These are phyloP conservation scores for Macrotis lagotis DNA, from an alignment of 2,113 vertebrate genomes.

Conservation along the genomic window DNA sequence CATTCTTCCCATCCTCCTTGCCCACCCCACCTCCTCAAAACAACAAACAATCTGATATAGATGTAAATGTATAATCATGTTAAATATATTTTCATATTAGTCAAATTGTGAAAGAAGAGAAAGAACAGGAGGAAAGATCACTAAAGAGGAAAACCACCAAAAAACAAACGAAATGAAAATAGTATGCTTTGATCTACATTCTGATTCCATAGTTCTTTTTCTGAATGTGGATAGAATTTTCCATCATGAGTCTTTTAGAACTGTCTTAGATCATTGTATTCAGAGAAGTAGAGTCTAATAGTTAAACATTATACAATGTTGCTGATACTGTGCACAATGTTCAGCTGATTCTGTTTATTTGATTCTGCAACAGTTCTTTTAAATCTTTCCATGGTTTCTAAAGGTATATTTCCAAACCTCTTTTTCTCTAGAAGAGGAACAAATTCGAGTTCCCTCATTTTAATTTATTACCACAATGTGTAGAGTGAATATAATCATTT, in stretches of 20 bases:
- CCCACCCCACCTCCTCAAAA: not conserved
- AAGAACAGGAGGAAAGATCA: too few species aligned
- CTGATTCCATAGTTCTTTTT: not conserved
- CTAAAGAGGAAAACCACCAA: too few species aligned
- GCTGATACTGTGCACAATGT: too few species aligned
- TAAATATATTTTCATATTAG: too few species aligned
- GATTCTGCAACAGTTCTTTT: too few species aligned
- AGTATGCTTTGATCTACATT: not conserved
- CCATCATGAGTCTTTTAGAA: not conserved
- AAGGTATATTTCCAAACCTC: not conserved
- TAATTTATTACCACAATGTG: not conserved
- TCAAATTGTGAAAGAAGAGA: not conserved
- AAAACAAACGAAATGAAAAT: not conserved
- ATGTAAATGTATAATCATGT: too few species aligned
- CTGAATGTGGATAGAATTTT: not conserved
- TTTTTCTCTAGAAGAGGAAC: not conserved
- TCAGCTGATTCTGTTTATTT: too few species aligned
- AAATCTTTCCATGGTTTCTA: too few species aligned
- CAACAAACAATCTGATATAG: not conserved
- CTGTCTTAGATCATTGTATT: not conserved
- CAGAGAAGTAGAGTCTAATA: too few species aligned
- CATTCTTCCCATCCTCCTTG: too few species aligned
- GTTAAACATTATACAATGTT: too few species aligned
- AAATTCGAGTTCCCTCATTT: not conserved
- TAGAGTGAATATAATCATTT: not conserved